phyloP scores from a whole-genome alignment of 2,113 vertebrate species.

The Nothocercus nigrocapillus region DNA sequence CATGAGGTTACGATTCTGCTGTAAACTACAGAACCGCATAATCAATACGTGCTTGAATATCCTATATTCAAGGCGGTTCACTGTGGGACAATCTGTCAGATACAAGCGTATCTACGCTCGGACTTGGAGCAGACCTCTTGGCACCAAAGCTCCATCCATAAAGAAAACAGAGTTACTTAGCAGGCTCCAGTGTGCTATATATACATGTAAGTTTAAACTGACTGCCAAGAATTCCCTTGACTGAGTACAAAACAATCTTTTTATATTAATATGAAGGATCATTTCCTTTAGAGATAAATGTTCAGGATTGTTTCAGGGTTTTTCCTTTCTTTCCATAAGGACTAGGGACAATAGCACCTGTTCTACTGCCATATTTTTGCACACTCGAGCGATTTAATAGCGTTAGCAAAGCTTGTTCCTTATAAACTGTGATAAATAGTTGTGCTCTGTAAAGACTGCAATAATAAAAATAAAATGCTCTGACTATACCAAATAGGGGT shows the following conservation, averaged over 20 bases:
- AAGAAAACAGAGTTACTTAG: conserved; percentile 72
- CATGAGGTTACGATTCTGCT: conserved; percentile 44
- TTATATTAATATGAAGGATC: conserved; percentile 49
- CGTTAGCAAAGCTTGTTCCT: conserved; percentile 9
- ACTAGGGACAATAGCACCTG: conserved; percentile 63
- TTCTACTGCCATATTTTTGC: conserved; percentile 51
- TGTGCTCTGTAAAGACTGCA: not conserved
- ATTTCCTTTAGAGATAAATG: conserved; percentile 51
- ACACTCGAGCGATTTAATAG: conserved; percentile 44
- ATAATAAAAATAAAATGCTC: conserved; percentile 9
- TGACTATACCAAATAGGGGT: not conserved
- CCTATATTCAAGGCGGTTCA: conserved; percentile 25
- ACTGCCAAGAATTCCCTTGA: conserved; percentile 69
- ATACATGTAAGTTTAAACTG: conserved; percentile 46
- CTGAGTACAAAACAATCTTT: conserved; percentile 52
- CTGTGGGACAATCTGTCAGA: conserved; percentile 32
- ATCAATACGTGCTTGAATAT: conserved; percentile 45
- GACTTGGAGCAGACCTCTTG: conserved; percentile 70
- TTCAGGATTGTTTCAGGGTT: not conserved
- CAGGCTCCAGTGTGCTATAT: conserved; percentile 72
- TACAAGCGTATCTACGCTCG: conserved; percentile 26
- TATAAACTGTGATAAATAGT: conserved; percentile 38
- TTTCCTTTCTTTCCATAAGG: conserved; percentile 10
- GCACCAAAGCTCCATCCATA: conserved; percentile 71
- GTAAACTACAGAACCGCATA: not conserved